Percentiles rank a stretch among this genome's conserved stretches.
phyloP scores from a whole-genome alignment of 2,113 vertebrate genomes.

The Tangachromis dhanisi region DNA sequence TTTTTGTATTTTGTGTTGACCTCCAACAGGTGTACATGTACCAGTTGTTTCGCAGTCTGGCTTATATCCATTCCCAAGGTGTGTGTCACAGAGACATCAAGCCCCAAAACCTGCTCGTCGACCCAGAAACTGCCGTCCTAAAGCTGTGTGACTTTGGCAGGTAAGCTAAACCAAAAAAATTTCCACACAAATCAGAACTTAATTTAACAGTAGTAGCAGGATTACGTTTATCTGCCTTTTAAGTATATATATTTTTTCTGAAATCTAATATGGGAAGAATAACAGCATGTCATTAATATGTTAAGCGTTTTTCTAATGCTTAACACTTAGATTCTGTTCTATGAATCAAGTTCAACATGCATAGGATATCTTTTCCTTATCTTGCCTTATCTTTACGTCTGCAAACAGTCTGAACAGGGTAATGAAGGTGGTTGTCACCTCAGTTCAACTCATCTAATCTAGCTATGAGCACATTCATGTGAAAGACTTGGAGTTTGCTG shows the following conservation, averaged over 20 bases:
- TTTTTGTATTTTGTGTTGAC: background rate
- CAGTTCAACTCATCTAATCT: background rate
- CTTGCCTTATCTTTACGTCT: background rate
- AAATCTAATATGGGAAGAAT: background rate
- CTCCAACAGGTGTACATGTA: constrained; percentile 86
- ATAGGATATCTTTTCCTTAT: background rate
- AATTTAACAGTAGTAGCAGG: background rate
- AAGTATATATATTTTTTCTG: background rate
- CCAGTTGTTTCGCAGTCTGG: constrained; percentile 90
- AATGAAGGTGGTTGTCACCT: background rate
- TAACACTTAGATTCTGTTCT: background rate
- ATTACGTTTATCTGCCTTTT: rapidly evolving
- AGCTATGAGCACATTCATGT: background rate
- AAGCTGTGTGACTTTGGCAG: constrained; percentile 94
- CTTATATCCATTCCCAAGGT: constrained; percentile 93
- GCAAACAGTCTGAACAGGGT: background rate
- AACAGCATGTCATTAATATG: too few relatives aligned
- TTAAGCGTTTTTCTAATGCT: too few relatives aligned
- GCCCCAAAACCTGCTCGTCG: constrained; percentile 88
- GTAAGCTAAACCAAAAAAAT: constrained; percentile 37
- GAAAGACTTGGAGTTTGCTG: background rate
- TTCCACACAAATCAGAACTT: background rate
- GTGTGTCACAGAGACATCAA: constrained; percentile 93
- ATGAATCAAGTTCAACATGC: background rate
- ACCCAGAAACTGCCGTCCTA: constrained; percentile 87